These are phyloP conservation scores for Trachemys scripta DNA, from an alignment of 2,113 vertebrate genomes.

Conservation along the genomic window DNA sequence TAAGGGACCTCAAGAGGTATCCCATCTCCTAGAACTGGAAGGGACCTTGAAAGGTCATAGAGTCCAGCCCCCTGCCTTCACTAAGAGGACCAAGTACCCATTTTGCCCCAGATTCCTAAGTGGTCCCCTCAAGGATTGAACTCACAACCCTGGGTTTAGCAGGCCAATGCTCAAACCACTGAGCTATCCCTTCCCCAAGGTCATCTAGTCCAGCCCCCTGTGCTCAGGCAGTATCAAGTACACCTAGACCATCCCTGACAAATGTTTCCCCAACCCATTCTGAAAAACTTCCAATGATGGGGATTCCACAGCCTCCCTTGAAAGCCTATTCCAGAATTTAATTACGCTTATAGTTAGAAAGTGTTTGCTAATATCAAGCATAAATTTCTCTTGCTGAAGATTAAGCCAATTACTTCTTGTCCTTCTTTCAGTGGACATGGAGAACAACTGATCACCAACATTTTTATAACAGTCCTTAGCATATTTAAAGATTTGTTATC, in stretches of 20 bases:
- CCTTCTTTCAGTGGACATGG: not conserved
- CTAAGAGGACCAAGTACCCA: no score
- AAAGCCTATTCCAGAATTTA: not conserved
- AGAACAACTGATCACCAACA: not conserved
- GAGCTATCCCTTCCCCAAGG: no score
- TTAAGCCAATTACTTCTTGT: not conserved
- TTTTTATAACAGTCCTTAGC: not conserved
- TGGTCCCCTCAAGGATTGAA: no score
- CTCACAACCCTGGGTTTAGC: no score
- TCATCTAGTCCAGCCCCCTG: not conserved
- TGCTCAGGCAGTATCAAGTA: not conserved
- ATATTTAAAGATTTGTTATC: not conserved
- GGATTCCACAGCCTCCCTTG: not conserved
- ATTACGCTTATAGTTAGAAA: not conserved
- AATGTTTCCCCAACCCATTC: not conserved
- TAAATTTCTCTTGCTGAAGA: not conserved
- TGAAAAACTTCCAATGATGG: not conserved
- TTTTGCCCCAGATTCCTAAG: no score
- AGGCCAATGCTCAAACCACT: no score
- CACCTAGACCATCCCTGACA: not conserved
- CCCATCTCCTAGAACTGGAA: no score
- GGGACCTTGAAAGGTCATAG: no score
- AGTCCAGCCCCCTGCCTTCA: no score
- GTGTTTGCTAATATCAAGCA: not conserved
- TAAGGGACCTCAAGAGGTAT: not conserved